Conservation (phyloP, 2,113 vertebrate species). For the Perca flavescens region DNA sequence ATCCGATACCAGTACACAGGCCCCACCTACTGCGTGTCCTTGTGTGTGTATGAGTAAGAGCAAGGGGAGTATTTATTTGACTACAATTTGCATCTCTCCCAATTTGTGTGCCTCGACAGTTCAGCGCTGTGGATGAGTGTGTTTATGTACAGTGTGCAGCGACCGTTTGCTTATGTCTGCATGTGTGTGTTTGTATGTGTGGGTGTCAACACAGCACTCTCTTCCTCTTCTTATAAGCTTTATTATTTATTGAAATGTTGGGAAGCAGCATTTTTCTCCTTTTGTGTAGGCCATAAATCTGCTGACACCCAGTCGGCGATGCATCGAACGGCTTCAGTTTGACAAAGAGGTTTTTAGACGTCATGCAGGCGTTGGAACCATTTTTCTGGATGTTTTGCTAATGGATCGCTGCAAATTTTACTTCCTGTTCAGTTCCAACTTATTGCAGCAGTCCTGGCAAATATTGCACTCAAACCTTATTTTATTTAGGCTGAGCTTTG, state of each 20-base stretch:
- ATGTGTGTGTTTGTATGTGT: background rate
- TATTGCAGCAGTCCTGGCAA: background rate
- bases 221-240: slow-evolving; percentile 45
- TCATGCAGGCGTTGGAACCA: background rate
- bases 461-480: background rate
- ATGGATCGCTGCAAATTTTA: background rate
- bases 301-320: slow-evolving; percentile 28
- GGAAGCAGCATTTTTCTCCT: slow-evolving; percentile 19
- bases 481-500: background rate
- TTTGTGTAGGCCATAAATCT: slow-evolving; percentile 31
- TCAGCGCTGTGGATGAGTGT: background rate
- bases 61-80: slow-evolving; percentile 36
- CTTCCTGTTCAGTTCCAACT: background rate
- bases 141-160: slow-evolving; percentile 34
- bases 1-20: slow-evolving; percentile 47
- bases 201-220: background rate
- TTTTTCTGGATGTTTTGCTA: background rate
- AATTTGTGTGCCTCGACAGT: slow-evolving; percentile 22
- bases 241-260: slow-evolving; percentile 60
- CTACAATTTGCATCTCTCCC: slow-evolving; percentile 19
- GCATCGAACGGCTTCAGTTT: background rate
- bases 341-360: background rate
- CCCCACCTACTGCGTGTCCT: background rate
- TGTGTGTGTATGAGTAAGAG: background rate
- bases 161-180: slow-evolving; percentile 23